A percentile compares a stretch with the other conserved stretches of the same genome.
Conservation (phyloP, 2,113 vertebrate genomes). For the Triplophysa siluroides region DNA sequence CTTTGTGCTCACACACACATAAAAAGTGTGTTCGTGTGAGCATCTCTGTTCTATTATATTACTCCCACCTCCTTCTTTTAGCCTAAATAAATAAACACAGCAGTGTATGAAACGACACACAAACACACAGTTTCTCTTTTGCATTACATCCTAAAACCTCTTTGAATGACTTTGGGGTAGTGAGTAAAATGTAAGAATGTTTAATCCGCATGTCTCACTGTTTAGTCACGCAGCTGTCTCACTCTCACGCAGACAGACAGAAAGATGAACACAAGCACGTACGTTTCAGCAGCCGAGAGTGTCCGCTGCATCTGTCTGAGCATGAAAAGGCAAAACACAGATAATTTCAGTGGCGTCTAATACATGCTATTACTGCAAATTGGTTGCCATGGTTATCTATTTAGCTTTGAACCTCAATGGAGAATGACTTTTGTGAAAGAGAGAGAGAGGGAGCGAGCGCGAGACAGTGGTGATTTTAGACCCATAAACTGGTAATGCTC, state of each 20-base stretch:
- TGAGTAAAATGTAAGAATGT: neutral
- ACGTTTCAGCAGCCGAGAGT: neutral
- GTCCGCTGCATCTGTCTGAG: neutral
- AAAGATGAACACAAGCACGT: neutral
- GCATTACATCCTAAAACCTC: too few species aligned
- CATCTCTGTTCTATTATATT: too few species aligned
- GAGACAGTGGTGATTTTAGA: slow-evolving; percentile 43
- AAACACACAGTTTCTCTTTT: too few species aligned
- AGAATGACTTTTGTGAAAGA: slow-evolving; percentile 64
- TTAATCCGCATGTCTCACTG: neutral
- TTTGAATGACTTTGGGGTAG: too few species aligned
- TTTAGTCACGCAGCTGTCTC: neutral
- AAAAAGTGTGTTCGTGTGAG: too few species aligned
- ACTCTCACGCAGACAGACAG: neutral
- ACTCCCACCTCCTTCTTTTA: too few species aligned
- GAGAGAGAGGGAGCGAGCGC: slow-evolving; percentile 54
- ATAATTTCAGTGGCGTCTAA: slow-evolving; percentile 68
- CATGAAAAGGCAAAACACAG: slow-evolving; percentile 44
- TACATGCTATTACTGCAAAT: slow-evolving; percentile 78
- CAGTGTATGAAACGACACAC: too few species aligned
- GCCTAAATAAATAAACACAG: too few species aligned
- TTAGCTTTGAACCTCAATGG: slow-evolving; percentile 59
- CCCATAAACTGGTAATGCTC: slow-evolving; percentile 71
- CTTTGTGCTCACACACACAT: too few species aligned
- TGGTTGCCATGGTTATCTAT: slow-evolving; percentile 80